Evolutionary conservation across 2,888 invertebrate genomes (phyloP), one percentile per base, ranked within the genome.

Genomic region (Tetramorium bicarinatum): DNA sequence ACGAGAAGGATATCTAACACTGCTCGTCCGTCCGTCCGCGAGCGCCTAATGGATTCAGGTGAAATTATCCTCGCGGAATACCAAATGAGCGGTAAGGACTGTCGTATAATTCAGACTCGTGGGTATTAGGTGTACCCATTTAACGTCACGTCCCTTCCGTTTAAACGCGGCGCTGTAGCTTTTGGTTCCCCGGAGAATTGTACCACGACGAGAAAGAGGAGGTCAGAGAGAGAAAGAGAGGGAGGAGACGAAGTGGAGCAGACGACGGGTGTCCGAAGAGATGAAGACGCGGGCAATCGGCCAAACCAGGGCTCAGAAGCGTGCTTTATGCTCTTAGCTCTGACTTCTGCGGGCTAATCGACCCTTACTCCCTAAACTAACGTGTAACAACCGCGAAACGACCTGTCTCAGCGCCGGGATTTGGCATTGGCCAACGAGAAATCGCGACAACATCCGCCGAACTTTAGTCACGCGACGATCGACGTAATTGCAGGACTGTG

Each of bases 21-120:
- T 83, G 62, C 74, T 82, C 75, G 66, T 66, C 47, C 81, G 49
- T 69, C 52, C 71, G 18, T 49, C 18, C 47, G 59, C 79, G 56
- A 71, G 59, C 69, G 80, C 84, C 83, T 90, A 92, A 91, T 92
- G 91, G 90, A 92, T 92, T 90, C 91, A 66, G 80, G 88, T 83
- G 87, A 91, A 91, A 91, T 91, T 90, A 92, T 91, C 90, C 91
- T 90, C 86, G 88, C 86, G 87, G 91, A 92, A 91, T 91, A 92
- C 91, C 84, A 87, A 91, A 91, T 90, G 92, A 91, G 89, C 90
- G 91, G 91, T 91, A 89, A 89, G 91, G 82, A 84, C 85, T 87
- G 91, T 86, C 91, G 91, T 91, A 91, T 91, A 91, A 91, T 89
- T 91, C 91, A 91, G 89, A 56, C 86, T 71, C 85, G 86, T 86